Conservation (phyloP, 2,888 invertebrate species). For the Hirtodrosophila alboralis region DNA sequence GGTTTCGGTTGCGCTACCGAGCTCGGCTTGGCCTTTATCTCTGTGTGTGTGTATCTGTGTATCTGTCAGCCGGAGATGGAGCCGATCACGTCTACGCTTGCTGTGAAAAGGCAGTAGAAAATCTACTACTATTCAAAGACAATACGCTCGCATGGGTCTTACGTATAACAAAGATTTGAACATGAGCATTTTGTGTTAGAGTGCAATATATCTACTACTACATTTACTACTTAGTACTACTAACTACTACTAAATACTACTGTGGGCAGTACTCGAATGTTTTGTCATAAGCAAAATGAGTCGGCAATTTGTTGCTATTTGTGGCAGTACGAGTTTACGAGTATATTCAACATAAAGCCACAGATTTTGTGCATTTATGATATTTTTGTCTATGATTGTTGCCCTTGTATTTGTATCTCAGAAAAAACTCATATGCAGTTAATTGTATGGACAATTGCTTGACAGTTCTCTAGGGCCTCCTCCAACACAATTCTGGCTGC, state of each 20-base stretch:
- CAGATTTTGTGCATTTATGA: constrained; percentile 39
- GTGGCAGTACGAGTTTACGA: constrained; percentile 22
- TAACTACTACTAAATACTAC: background rate
- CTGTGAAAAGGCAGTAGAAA: constrained; percentile 50
- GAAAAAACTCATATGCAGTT: constrained; percentile 44
- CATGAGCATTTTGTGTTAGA: too few relatives aligned
- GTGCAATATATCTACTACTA: background rate
- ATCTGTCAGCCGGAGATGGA: constrained; percentile 43
- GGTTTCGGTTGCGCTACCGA: constrained; percentile 44
- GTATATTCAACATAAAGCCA: constrained; percentile 5
- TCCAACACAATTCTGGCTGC: background rate
- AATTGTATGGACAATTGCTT: constrained; percentile 29
- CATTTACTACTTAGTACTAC: constrained; percentile 1
- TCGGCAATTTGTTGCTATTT: constrained; percentile 47
- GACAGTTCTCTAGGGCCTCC: constrained; percentile 33
- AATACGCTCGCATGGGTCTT: background rate
- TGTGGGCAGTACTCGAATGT: constrained; percentile 9
- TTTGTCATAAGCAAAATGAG: constrained; percentile 54
- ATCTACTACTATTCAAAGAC: constrained; percentile 48
- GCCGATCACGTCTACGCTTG: constrained; percentile 32
- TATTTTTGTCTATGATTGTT: constrained; percentile 28
- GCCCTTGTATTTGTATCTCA: constrained; percentile 55
- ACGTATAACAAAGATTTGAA: too few relatives aligned
- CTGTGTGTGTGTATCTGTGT: constrained; percentile 18
- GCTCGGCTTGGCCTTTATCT: constrained; percentile 51